Base-by-base conservation (phyloP, 1,140 invertebrate genomes). In the Drosophila lacertosa region DNA sequence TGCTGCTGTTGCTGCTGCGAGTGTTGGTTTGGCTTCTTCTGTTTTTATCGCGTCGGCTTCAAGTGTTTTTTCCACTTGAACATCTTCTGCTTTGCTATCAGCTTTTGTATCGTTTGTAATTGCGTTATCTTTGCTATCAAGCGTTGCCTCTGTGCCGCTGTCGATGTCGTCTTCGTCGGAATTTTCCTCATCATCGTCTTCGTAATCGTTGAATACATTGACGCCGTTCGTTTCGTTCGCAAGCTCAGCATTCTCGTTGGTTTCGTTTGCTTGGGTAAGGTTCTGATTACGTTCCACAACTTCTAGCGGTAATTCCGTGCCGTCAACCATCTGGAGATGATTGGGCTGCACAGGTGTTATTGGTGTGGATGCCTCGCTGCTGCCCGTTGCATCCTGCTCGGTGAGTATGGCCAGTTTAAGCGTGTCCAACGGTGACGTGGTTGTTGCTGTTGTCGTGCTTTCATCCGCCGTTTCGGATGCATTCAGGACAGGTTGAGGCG, bases 261-360 rank as follows among this genome's bases (percentile, higher is more conserved):
- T 13, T 18, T 18, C 59, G 24, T 33, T 26, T 45, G 42, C 37
- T 13, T 45, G 58, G 15, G 39, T 51, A 15, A 26, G 33, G 40
- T 51, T 62, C n/a, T 1, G 44, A 33, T 4, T 40, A 9, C 13
- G 33, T 35, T 78, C 74, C 5, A 75, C 35, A 5, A 33, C 59
- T 35, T 84, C 74, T 15, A 77, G 16, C 0, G 89, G 86, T 57
- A 90, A 47, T 33, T 59, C 50, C 1, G 89, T 90, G 16, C 89
- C 89, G 59, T 90, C 89, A 1, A 90, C 70, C 16, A 90, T 29
- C 20, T 82, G 77, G 2, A 80, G 11, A 11, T 75, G 11, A 11
- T 75, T 71, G 18, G 67, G 44, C 15, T 65, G 58, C 15, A 73
- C 63, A 7, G 89, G 68, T 16, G 75, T 69, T 13, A 74, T 67